Evolutionary conservation across 1,140 invertebrate species (phyloP).

Genomic region (Micrasema minimum): DNA sequence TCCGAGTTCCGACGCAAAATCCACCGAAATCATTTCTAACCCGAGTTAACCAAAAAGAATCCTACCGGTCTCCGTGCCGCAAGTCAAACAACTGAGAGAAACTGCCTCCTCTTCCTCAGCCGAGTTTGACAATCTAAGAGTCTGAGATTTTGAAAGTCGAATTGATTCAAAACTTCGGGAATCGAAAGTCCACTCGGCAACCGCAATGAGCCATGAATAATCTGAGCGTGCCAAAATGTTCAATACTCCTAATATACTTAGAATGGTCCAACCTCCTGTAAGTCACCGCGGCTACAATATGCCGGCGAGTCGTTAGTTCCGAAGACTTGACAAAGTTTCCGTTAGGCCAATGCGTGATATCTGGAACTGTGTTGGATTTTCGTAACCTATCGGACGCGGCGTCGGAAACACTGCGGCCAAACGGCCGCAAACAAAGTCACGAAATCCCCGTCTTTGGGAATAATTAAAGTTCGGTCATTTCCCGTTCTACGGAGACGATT

Average conservation of each 20-base stretch:
- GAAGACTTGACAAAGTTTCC: slow-evolving; percentile 51
- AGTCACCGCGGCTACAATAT: slow-evolving; percentile 43
- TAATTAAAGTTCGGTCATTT: slow-evolving; percentile 64
- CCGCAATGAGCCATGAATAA: slow-evolving; percentile 51
- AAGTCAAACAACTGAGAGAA: slow-evolving; percentile 25
- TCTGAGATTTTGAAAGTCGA: slow-evolving; percentile 8
- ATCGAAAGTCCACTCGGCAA: slow-evolving; percentile 50
- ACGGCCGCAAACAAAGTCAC: slow-evolving; percentile 43
- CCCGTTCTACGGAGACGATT: slow-evolving; percentile 74
- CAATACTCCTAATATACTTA: slow-evolving; percentile 4
- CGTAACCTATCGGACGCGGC: slow-evolving; percentile 43
- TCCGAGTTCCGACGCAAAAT: slow-evolving; percentile 54
- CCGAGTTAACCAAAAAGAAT: slow-evolving; percentile 11
- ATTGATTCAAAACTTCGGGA: slow-evolving; percentile 38
- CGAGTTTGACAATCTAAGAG: slow-evolving; percentile 5
- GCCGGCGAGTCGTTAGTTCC: slow-evolving; percentile 50
- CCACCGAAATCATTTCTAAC: slow-evolving; percentile 15
- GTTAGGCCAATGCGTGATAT: slow-evolving; percentile 43
- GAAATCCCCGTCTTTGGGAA: slow-evolving; percentile 31
- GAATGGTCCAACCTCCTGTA: slow-evolving; percentile 43
- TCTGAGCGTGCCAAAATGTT: slow-evolving; percentile 44
- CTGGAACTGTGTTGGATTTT: slow-evolving; percentile 51
- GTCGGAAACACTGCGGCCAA: slow-evolving; percentile 20
- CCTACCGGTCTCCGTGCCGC: not conserved
- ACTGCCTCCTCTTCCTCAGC: slow-evolving; percentile 8